Conservation (phyloP, 1,140 invertebrate genomes). For the Stegodyphus mimosarum region DNA sequence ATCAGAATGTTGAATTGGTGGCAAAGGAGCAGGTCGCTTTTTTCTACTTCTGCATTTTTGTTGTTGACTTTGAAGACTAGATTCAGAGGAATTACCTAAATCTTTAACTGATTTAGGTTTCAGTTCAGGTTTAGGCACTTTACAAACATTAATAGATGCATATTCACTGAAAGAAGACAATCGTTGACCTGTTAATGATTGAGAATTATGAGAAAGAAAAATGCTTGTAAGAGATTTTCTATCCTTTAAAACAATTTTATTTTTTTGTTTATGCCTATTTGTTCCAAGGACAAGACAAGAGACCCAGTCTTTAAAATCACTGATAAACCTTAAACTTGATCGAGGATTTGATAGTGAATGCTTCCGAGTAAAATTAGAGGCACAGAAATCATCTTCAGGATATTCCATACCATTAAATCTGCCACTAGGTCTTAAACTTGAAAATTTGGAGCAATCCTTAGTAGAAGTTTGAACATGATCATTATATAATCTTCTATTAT, state of each 20-base stretch:
- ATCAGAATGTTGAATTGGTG: not conserved
- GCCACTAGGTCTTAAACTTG: not conserved
- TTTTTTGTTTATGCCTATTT: constrained; percentile 26
- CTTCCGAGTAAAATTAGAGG: constrained; percentile 6
- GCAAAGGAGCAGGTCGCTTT: constrained; percentile 47
- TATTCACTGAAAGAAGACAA: constrained; percentile 51
- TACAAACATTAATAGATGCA: constrained; percentile 34
- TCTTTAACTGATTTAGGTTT: not conserved
- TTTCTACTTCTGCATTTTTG: constrained; percentile 20
- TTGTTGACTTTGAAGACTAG: not conserved
- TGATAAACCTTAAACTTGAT: constrained; percentile 29
- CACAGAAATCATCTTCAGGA: not conserved
- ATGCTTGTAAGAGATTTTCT: constrained; percentile 45
- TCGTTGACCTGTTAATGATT: constrained; percentile 39
- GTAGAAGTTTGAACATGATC: not conserved
- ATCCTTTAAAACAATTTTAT: constrained; percentile 36
- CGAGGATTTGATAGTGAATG: constrained; percentile 33
- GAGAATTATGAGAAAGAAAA: constrained; percentile 31
- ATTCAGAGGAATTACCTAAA: not conserved
- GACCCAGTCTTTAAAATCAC: constrained; percentile 47
- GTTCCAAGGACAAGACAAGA: constrained; percentile 40
- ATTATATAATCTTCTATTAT: not conserved
- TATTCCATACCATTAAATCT: not conserved
- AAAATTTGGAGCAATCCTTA: not conserved
- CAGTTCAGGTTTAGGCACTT: not conserved